Evolutionary conservation across 2,888 invertebrate species (phyloP), one percentile per base, ranked within the genome.

Genomic region (Pandemis corylana): DNA sequence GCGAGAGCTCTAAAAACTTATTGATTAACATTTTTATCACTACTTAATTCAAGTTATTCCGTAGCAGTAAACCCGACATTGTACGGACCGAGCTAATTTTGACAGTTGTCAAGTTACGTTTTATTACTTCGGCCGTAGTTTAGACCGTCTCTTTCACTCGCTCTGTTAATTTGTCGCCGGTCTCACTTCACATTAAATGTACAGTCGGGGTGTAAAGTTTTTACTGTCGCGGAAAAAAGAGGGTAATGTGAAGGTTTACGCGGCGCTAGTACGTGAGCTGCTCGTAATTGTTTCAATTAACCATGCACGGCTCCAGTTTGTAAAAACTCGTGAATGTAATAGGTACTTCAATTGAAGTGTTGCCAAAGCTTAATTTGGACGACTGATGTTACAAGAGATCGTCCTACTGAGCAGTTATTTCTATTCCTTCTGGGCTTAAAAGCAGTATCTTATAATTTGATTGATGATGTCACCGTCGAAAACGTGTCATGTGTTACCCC

Each of bases 231-330:
- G 79, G 83, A 84, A 87, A 86, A 85, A 67, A 42, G 59, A 28
- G 44, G 67, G 67, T 65, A 67, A 41, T 49, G 53, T 53, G 36
- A 78, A 81, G 80, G 81, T 83, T 84, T 78, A 80, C 77, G 77
- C 78, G 76, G 63, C 69, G 72, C 79, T 76, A 76, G 80, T 85
- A 84, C 83, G 82, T 80, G 82, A 82, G 84, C 80, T 80, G 75
- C 76, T 76, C 81, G 81, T 87, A 87, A 89, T 87, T 89, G 87
- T 88, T 88, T 87, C 85, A 89, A 89, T 90, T 89, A 89, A 85
- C 84, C 81, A 80, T 59, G 56, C 59, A 28, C 20, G 13, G 59
- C 10, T 59, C 59, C 10, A 59, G 65, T 46, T 75, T 56, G 71
- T 68, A 72, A 65, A 61, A 64, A 72, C 28, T 72, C 66, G 13